phyloP scores from a whole-genome alignment of 2,797 vertebrate species.

The Denticeps clupeoides region DNA sequence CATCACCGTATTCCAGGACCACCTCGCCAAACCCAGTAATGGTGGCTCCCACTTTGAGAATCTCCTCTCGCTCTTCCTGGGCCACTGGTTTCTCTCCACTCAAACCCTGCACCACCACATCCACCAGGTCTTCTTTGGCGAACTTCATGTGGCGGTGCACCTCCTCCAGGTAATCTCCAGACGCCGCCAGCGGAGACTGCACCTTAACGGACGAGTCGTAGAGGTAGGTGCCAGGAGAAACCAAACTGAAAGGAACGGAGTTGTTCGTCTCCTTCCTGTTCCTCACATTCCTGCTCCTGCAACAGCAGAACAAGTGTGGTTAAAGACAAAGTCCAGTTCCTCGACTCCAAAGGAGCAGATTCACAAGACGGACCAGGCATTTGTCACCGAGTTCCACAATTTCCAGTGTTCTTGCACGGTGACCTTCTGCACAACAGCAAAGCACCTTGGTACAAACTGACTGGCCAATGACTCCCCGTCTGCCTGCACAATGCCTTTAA shows the following conservation, averaged over 20 bases:
- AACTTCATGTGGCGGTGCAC: slow-evolving; percentile 35
- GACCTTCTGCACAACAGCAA: slow-evolving; percentile 57
- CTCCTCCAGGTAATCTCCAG: slow-evolving; percentile 42
- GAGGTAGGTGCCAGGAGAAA: slow-evolving; percentile 37
- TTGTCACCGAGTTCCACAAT: slow-evolving; percentile 43
- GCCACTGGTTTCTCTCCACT: slow-evolving; percentile 43
- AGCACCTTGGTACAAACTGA: slow-evolving; percentile 47
- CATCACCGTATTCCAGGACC: slow-evolving; percentile 46
- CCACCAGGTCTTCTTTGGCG: slow-evolving; percentile 37
- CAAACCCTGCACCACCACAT: slow-evolving; percentile 35
- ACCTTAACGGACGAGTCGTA: slow-evolving; percentile 43
- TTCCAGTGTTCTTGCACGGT: slow-evolving; percentile 46
- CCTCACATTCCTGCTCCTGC: slow-evolving; percentile 40
- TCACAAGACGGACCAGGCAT: slow-evolving; percentile 42
- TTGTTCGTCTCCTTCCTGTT: slow-evolving; percentile 50
- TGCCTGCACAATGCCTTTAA: slow-evolving; percentile 52
- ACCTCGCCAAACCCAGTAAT: slow-evolving; percentile 61
- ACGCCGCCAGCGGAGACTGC: slow-evolving; percentile 46
- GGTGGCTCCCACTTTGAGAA: slow-evolving; percentile 48
- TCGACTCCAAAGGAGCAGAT: too few species aligned
- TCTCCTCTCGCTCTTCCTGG: slow-evolving; percentile 46
- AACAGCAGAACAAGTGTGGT: too few species aligned
- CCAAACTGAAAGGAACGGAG: slow-evolving; percentile 51
- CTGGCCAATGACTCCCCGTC: slow-evolving; percentile 53
- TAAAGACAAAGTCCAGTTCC: too few species aligned